phyloP scores from a whole-genome alignment of 2,797 vertebrate species.

The Thamnophis elegans region DNA sequence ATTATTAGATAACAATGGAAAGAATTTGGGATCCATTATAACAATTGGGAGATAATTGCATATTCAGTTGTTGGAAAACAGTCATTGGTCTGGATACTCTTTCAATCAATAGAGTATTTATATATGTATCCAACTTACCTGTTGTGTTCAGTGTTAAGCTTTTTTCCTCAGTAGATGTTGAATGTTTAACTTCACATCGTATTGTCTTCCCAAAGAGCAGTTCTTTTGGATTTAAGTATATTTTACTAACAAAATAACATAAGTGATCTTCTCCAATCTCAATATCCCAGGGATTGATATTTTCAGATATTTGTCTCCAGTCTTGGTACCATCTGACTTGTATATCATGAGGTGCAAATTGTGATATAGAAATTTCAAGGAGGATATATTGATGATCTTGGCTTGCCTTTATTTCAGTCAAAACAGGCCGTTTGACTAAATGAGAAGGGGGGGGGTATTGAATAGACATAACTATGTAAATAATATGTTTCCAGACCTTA shows the following conservation, averaged over 20 bases:
- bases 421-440: not conserved
- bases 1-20: not conserved
- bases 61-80: not conserved
- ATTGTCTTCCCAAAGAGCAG: not conserved
- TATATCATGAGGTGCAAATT: constrained; percentile 24
- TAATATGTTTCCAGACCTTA: not conserved
- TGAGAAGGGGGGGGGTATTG: not conserved
- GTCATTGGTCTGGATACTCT: not conserved
- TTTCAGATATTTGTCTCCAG: not conserved
- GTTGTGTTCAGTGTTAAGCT: not conserved
- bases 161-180: not conserved
- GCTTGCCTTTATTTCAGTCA: not conserved
- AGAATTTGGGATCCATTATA: not conserved
- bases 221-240: not conserved
- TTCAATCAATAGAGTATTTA: not conserved
- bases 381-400: not conserved
- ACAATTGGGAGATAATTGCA: not conserved
- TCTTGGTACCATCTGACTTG: not conserved
- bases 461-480: not conserved
- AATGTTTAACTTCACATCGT: constrained; percentile 30
- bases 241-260: constrained; percentile 6
- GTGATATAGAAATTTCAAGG: not conserved
- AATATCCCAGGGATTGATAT: not conserved
- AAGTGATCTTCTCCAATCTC: constrained; percentile 21
- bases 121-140: constrained; percentile 6